Base-by-base conservation (phyloP, 1,140 invertebrate species). In the Meteorus sp. region DNA sequence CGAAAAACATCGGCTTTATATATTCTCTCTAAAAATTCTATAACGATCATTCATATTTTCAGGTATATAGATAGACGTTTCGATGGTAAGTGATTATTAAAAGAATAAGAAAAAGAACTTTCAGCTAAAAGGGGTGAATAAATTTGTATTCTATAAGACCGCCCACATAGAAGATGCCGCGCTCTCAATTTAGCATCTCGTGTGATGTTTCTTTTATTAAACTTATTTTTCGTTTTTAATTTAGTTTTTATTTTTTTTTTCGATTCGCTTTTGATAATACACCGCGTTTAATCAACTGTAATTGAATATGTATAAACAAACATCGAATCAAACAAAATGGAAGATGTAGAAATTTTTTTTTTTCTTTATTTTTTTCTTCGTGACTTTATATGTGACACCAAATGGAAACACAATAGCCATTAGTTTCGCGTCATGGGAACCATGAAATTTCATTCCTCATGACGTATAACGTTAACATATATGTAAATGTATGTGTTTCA, bases 1-100 rank as follows among this genome's bases (percentile, higher is more conserved):
- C 48, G 60, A 45, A 33, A 13, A 61, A 61, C 55, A 60, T 55
- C 52, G 59, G 48, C 45, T 61, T 43, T 39, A 37, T 19, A 55
- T 60, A 31, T 39, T 56, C 43, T 29, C 33, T 33, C 4, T 31
- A 20, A 47, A 61, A 43, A 45, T 37, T 41, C 22, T n/a, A n/a
- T n/a, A n/a, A n/a, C 45, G 29, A 45, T 51, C 53, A 61, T 61
- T 61, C 6, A 33, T 61, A 56, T 61, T 56, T 56, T 35, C 52
- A 56, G 41, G 52, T 60, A 54, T 47, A 53, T 25, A 55, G 5
- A 56, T 13, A 22, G 15, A 25, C 29, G 25, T 31, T 11, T 25
- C 22, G 45, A 55, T 47, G 45, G 33, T 60, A 54, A 68, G 61
- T 64, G 52, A 65, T 70, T 73, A 70, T 67, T 71, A 70, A 73